These are phyloP conservation scores for Brevipalpus yothersi DNA, from an alignment of 1,140 invertebrate species.

Conservation along the genomic window DNA sequence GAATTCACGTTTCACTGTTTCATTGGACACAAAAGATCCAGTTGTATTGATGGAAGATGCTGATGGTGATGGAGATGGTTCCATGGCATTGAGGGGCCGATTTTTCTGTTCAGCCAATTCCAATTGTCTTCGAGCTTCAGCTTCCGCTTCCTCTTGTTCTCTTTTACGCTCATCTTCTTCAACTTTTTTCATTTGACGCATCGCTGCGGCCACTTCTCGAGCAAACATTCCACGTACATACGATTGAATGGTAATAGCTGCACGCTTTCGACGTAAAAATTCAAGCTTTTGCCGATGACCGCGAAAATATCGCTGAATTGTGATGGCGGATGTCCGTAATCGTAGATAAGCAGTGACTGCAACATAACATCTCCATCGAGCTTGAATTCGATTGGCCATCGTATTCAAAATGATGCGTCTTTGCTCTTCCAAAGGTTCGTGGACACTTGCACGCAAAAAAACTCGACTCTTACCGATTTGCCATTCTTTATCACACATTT, in stretches of 20 bases:
- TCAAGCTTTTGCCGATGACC: slow-evolving; percentile 57
- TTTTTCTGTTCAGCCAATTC: slow-evolving; percentile 22
- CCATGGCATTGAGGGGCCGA: background rate
- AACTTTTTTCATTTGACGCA: slow-evolving; percentile 65
- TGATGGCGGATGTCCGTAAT: slow-evolving; percentile 40
- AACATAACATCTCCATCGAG: slow-evolving; percentile 36
- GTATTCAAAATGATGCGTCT: slow-evolving; percentile 37
- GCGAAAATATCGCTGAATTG: slow-evolving; percentile 59
- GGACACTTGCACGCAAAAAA: slow-evolving; percentile 54
- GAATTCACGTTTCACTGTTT: background rate
- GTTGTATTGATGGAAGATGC: background rate
- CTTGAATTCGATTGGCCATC: slow-evolving; percentile 54
- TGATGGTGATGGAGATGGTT: too few species aligned
- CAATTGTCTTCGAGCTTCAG: slow-evolving; percentile 15
- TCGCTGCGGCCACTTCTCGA: slow-evolving; percentile 43
- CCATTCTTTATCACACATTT: slow-evolving; percentile 48
- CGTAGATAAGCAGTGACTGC: slow-evolving; percentile 39
- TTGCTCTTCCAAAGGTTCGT: slow-evolving; percentile 61
- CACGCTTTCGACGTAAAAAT: slow-evolving; percentile 53
- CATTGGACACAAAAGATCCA: background rate
- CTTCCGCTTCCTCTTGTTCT: slow-evolving; percentile 17
- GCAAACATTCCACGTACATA: slow-evolving; percentile 62
- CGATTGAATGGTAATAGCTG: slow-evolving; percentile 71
- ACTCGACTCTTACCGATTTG: slow-evolving; percentile 74
- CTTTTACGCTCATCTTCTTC: slow-evolving; percentile 34